Percentiles rank a stretch among this genome's conserved stretches.
phyloP scores from a whole-genome alignment of 23 tunicate species.

The Oikopleura vanhoeffeni region DNA sequence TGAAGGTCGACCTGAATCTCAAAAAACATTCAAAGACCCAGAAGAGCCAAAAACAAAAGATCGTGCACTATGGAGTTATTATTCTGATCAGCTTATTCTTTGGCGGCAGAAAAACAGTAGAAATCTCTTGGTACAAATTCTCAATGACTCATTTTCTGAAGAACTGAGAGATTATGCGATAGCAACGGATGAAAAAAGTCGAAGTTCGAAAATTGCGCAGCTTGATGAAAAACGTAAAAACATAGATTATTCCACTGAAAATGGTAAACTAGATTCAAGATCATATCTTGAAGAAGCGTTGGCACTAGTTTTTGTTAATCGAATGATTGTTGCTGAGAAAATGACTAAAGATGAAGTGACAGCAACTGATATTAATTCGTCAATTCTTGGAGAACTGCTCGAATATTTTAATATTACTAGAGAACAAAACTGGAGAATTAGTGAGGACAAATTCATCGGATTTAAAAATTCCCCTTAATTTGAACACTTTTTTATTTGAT shows the following conservation, averaged over 20 bases:
- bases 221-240: background rate
- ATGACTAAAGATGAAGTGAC: background rate
- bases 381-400: background rate
- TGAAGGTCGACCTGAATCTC: too few relatives aligned
- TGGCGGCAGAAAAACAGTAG: background rate
- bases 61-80: background rate
- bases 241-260: background rate
- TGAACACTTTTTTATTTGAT: too few relatives aligned
- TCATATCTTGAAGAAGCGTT: background rate
- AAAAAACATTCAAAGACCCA: background rate
- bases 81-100: background rate
- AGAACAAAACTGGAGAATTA: background rate
- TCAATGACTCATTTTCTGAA: background rate
- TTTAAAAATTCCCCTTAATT: too few relatives aligned
- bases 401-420: background rate
- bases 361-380: background rate
- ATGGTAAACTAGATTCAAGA: background rate
- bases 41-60: background rate
- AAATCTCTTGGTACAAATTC: background rate
- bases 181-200: background rate
- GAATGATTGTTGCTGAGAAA: background rate
- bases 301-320: background rate
- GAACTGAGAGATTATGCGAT: background rate
- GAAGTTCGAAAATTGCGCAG: background rate
- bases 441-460: background rate